Base-by-base conservation (phyloP, 2,113 vertebrate species). In the Camarhynchus parvulus region DNA sequence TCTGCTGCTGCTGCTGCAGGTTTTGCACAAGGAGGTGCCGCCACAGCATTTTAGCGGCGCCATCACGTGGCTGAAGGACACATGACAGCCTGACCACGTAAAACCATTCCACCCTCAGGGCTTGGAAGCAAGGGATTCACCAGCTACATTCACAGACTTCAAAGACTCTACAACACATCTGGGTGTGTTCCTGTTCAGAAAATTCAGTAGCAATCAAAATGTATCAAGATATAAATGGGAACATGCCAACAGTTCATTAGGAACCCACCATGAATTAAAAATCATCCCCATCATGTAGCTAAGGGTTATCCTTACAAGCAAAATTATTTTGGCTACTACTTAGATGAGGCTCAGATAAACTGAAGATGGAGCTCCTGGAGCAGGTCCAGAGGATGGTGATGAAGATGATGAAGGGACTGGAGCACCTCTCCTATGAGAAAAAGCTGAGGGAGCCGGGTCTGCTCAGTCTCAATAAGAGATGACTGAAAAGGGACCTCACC, bases 61-160 rank as follows among this genome's bases (percentile, higher is more conserved):
- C 94, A 75, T 50, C 95, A 42, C 3, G 88, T 58, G 96, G 93
- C 73, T 13, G 16, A 42, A 22, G 47, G 28, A 68, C 44, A 25
- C 39, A 75, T 15, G 55, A 37, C 47, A 55, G 41, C 49, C 5
- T 0, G 35, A 53, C 30, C 58, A 10, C 0, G 3, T 0, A 25
- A 53, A 74, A 8, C 67, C 3, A 69, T 44, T 6, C 69, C 53
- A 58, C 23, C 35, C 79, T 0, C 5, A 12, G 0, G 46, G 33
- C 39, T 44, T 6, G 58, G 50, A 46, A 68, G 41, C 58, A 14
- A 4, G 2, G 0, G 11, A 62, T 58, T 59, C 25, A 15, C 66
- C 70, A 73, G 28, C 35, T 7, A 20, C 30, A 1, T 13, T 44
- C 28, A 62, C 0, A 42, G 44, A 56, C 50, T 33, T 42, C n/a